Evolutionary conservation across 2,113 vertebrate species (phyloP).

Genomic region (Butorides virescens): DNA sequence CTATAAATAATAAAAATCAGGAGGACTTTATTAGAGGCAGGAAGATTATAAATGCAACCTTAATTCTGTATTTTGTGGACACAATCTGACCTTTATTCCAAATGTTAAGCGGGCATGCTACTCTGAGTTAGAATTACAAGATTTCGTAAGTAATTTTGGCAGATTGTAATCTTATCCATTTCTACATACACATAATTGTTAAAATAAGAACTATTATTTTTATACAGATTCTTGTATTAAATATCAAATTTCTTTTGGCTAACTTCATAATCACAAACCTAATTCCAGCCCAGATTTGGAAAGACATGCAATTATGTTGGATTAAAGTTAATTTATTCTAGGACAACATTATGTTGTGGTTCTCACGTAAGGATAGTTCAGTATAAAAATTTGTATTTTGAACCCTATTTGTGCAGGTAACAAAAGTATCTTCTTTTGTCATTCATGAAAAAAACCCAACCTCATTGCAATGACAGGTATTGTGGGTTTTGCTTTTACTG

Average conservation of each 20-base stretch:
- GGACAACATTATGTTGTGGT: background rate
- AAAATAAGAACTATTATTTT: background rate
- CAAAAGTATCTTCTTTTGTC: background rate
- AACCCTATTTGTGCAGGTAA: background rate
- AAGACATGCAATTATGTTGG: background rate
- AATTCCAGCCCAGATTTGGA: background rate
- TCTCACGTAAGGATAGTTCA: background rate
- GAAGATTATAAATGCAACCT: background rate
- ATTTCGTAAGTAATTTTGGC: background rate
- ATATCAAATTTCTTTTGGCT: background rate
- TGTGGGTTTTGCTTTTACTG: background rate
- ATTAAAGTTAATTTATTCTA: background rate
- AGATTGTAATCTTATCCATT: background rate
- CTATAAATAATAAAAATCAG: background rate
- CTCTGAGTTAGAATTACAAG: background rate
- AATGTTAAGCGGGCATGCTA: background rate
- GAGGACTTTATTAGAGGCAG: background rate
- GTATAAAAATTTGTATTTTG: background rate
- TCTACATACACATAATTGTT: background rate
- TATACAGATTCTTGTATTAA: background rate
- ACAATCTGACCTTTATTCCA: background rate
- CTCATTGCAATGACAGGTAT: background rate
- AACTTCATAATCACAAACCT: background rate
- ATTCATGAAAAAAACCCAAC: background rate
- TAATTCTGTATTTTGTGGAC: background rate